Evolutionary conservation across 2,797 vertebrate genomes (phyloP), one percentile per base, ranked within the genome.

Genomic region (Prionace glauca): DNA sequence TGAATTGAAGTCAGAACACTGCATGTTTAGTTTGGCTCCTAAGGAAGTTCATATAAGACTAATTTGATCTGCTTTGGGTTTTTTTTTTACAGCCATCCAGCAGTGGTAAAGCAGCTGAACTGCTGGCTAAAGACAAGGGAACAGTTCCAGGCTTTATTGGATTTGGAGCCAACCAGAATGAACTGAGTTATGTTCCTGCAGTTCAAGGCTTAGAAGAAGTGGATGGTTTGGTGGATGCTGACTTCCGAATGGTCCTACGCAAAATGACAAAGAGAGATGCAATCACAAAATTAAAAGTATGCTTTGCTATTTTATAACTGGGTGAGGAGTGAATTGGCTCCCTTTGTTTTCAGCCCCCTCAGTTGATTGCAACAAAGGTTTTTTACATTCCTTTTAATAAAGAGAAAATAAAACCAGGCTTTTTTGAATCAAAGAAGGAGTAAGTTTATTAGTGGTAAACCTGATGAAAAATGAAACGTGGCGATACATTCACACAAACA

Each of bases 171-270:
- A 97, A 98, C 60, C 98, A 98, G 9, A 98, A 97, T 0, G 99
- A 99, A 96, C 97, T 98, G 29, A 98, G 98, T 90, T 99, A 99
- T 12, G 98, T 99, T 69, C 99, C 99, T 74, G 99, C 99, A 32
- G 97, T 99, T 95, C 98, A 99, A 96, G 99, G 99, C 16, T 98
- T 98, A 0, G 99, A 99, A 96, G 99, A 99, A 96, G 98, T 99
- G 26, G 99, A 99, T 97, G 98, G 97, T 96, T 98, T 99, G 26
- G 99, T 99, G 0, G 99, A 99, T 97, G 98, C 99, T 22, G 99
- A 99, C 96, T 99, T 99, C 96, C 98, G 99, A 91, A 98, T 99
- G 97, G 99, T 99, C 96, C 98, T 99, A 45, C 97, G 99, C 95
- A 99, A 99, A 96, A 97, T 99, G 24, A 99, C 99, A 0, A 99